These are phyloP conservation scores for Desoria tigrina DNA, from an alignment of 2,888 invertebrate genomes.

Conservation along the genomic window DNA sequence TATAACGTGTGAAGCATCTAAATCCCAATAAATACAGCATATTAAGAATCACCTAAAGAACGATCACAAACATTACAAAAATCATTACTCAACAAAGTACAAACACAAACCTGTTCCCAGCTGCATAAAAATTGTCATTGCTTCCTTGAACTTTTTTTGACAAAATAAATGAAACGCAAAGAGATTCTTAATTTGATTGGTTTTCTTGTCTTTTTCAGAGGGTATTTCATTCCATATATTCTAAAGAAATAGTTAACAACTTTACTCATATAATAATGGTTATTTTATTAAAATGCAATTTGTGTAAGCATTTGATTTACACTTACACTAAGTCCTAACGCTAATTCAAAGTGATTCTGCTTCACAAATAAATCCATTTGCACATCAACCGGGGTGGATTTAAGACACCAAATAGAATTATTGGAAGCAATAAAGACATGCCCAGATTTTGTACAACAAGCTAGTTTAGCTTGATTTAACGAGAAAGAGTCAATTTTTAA, in stretches of 20 bases:
- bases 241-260: constrained; percentile 59
- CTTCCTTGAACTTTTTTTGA: constrained; percentile 81
- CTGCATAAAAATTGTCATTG: constrained; percentile 87
- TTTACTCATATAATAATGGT: too few species aligned
- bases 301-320: too few species aligned
- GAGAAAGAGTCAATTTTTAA: constrained; percentile 78
- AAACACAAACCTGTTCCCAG: constrained; percentile 68
- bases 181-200: constrained; percentile 84
- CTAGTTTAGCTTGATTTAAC: constrained; percentile 60
- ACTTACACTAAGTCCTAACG: constrained; percentile 82
- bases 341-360: constrained; percentile 90
- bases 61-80: constrained; percentile 11
- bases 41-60: background rate
- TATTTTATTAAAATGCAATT: too few species aligned
- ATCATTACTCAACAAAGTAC: too few species aligned
- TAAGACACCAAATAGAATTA: constrained; percentile 86
- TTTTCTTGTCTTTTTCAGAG: constrained; percentile 76
- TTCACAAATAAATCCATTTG: constrained; percentile 83
- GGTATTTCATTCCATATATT: constrained; percentile 77
- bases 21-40: constrained; percentile 9
- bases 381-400: constrained; percentile 73
- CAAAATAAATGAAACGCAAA: constrained; percentile 89
- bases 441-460: constrained; percentile 74
- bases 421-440: constrained; percentile 82
- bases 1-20: constrained; percentile 92